Evolutionary conservation across 2,888 invertebrate species (phyloP).

Genomic region (Tillus elongatus): DNA sequence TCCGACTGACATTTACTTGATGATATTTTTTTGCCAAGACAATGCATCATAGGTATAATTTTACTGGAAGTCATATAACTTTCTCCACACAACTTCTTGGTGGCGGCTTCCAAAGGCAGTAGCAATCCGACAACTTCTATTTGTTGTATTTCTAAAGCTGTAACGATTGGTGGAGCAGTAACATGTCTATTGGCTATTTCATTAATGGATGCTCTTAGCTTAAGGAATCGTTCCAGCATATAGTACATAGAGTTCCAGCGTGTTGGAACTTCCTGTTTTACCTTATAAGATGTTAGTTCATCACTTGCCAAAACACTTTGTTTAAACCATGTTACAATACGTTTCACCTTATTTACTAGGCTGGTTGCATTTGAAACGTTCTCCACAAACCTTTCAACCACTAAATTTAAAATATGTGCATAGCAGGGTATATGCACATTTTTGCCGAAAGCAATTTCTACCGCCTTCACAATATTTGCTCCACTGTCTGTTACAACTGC

Average conservation of each 20-base stretch:
- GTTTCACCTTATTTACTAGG: slow-evolving; percentile 15
- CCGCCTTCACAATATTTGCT: slow-evolving; percentile 21
- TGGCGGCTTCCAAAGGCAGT: slow-evolving; percentile 27
- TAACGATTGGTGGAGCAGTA: slow-evolving; percentile 28
- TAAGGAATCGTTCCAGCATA: slow-evolving; percentile 29
- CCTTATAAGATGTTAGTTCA: slow-evolving; percentile 17
- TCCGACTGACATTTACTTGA: neutral
- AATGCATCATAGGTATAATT: slow-evolving; percentile 12
- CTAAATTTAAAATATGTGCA: slow-evolving; percentile 19
- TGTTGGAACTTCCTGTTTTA: slow-evolving; percentile 23
- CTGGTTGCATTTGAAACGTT: slow-evolving; percentile 16
- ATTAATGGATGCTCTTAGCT: slow-evolving; percentile 23
- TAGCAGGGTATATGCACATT: slow-evolving; percentile 15
- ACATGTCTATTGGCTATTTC: slow-evolving; percentile 26
- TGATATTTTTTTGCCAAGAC: neutral
- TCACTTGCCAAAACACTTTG: slow-evolving; percentile 22
- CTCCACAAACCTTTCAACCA: slow-evolving; percentile 19
- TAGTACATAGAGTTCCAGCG: slow-evolving; percentile 28
- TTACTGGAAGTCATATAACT: slow-evolving; percentile 22
- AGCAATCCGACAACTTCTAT: slow-evolving; percentile 24
- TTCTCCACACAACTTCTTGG: slow-evolving; percentile 29
- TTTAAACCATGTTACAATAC: slow-evolving; percentile 23
- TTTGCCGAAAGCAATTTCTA: slow-evolving; percentile 18
- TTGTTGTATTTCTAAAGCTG: slow-evolving; percentile 22
- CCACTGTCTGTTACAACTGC: slow-evolving; percentile 16